Conservation (phyloP, 2,113 vertebrate genomes). For the Eurystomus gularis region DNA sequence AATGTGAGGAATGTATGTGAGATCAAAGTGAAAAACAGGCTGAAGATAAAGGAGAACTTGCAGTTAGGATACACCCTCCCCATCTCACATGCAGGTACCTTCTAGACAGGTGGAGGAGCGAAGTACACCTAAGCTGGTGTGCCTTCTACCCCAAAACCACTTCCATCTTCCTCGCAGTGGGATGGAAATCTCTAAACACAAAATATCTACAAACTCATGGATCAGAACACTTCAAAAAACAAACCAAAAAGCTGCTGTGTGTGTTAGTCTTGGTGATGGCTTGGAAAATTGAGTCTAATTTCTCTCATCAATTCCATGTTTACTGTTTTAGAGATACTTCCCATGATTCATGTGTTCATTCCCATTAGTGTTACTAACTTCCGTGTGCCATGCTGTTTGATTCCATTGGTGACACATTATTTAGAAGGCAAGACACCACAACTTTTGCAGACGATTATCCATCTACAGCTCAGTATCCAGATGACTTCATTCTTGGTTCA, state of each 20-base stretch:
- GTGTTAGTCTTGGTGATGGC: background rate
- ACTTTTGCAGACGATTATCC: background rate
- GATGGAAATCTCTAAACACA: background rate
- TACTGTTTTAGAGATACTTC: background rate
- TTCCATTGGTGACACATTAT: background rate
- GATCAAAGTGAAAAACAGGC: background rate
- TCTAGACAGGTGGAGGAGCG: background rate
- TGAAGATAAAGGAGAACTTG: background rate
- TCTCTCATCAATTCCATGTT: background rate
- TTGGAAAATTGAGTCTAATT: background rate
- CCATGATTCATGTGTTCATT: background rate
- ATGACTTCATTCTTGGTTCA: background rate
- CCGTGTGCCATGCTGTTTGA: background rate
- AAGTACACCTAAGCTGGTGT: background rate
- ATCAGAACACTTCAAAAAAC: background rate
- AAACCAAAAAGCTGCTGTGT: background rate
- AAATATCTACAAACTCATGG: background rate
- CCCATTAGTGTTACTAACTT: background rate
- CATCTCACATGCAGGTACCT: background rate
- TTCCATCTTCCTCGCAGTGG: background rate
- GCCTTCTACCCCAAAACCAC: background rate
- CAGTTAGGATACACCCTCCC: background rate
- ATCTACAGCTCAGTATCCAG: background rate
- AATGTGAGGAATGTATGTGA: background rate
- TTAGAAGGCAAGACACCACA: background rate